Base-by-base conservation (phyloP, 2,113 vertebrate species). In the Onychostoma macrolepis region DNA sequence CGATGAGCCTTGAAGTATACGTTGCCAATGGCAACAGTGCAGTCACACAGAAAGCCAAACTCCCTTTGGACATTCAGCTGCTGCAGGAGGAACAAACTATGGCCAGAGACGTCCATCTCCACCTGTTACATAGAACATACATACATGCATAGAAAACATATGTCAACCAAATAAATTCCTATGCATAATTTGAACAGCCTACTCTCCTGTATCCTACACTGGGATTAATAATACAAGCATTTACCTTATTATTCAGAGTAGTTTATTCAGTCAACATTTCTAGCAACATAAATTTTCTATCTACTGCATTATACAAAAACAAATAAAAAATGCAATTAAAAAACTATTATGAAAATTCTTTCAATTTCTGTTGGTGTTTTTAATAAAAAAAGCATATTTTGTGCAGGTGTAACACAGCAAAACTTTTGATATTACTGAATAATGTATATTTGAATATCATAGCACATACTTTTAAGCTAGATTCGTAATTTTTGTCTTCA, bases 1-100 rank as follows among this genome's bases (percentile, higher is more conserved):
- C 97, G 95, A 92, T 99, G 98, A 80, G 98, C 98, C 93, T 99
- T 99, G 93, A 99, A 99, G 94, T 99, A 99, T 81, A 99, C 97
- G 88, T 99, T 98, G 86, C 98, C 98, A 82, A 99, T 99, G 84
- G 98, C 98, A 76, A 99, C 97, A 0, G 97, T 99, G 93, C 98
- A 99, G 92, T 99, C 98, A 61, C 98, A 99, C 89, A 99, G 95
- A 93, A 99, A 99, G 77, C 98, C 98, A 86, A 99, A 99, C 93
- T 99, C 98, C 74, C 98, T 93, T 92, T 99, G 98, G 90, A 99
- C 96, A 89, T 99, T 99, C 88, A 99, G 95, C 93, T 99, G 98
- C 94, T 99, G 97, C 85, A 99, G 95, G 90, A 99, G 97, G 90
- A 98, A 96, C 92, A 97, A 91, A 92, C 98, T 98, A 92, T 99